Evolutionary conservation across 2,797 vertebrate species (phyloP).

Genomic region (Aplochiton taeniatus): DNA sequence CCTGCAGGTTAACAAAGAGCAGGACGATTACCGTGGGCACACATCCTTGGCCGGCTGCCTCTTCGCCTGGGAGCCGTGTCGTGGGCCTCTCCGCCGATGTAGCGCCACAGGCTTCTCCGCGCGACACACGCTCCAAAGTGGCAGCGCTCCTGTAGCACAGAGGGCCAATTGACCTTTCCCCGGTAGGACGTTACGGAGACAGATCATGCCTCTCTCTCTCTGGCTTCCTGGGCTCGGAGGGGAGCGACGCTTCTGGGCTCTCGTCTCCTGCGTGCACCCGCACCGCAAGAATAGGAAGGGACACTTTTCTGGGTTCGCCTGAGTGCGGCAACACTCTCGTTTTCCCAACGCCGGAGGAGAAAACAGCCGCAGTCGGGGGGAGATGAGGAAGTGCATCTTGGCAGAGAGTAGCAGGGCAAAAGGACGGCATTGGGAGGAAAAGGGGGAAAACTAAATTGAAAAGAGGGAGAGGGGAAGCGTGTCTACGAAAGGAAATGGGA

Average conservation of each 20-base stretch:
- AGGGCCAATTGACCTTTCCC: not conserved
- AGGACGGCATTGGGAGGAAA: not conserved
- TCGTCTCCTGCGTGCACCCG: not conserved
- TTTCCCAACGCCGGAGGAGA: slow-evolving; percentile 13
- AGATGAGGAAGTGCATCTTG: slow-evolving; percentile 19
- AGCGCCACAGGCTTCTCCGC: too few relatives aligned
- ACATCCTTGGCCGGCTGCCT: too few relatives aligned
- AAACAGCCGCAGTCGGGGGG: slow-evolving; percentile 6
- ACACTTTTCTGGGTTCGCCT: slow-evolving; percentile 22
- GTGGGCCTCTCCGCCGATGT: too few relatives aligned
- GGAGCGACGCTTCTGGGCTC: too few relatives aligned
- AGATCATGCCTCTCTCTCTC: not conserved
- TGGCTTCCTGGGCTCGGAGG: too few relatives aligned
- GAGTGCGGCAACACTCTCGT: slow-evolving; percentile 17
- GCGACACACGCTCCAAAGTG: too few relatives aligned
- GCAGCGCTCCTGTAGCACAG: not conserved
- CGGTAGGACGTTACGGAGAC: not conserved
- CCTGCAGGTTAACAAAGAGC: too few relatives aligned
- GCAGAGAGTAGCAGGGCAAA: not conserved
- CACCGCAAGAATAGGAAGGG: slow-evolving; percentile 17
- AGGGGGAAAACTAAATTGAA: slow-evolving; percentile 19
- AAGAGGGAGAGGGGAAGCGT: too few relatives aligned
- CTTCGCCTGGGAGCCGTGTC: too few relatives aligned
- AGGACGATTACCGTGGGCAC: too few relatives aligned
- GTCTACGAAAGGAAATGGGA: slow-evolving; percentile 34